Percentiles rank a stretch among this genome's conserved stretches.
Evolutionary conservation across 2,888 invertebrate species (phyloP).

Genomic region (Cremastinae sp.): DNA sequence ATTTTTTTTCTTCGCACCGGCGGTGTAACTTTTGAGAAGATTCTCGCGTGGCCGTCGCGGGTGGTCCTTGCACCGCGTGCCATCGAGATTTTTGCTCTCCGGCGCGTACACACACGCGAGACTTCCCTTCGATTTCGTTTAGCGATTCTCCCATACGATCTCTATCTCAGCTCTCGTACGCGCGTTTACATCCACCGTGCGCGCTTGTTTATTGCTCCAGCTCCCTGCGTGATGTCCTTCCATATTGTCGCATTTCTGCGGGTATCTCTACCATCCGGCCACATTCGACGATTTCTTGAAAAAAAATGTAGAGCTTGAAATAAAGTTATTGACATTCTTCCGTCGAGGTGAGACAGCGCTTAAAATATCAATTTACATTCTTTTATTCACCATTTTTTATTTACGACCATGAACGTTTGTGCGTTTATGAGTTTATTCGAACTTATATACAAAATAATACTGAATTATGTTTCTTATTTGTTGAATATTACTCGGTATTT

Average conservation of each 20-base stretch:
- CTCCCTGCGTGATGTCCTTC: slow-evolving; percentile 15
- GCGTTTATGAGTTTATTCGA: no score
- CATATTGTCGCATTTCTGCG: slow-evolving; percentile 15
- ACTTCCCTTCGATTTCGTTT: slow-evolving; percentile 56
- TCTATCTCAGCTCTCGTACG: slow-evolving; percentile 16
- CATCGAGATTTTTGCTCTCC: slow-evolving; percentile 48
- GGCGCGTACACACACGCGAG: slow-evolving; percentile 47
- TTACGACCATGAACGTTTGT: no score
- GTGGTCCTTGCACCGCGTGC: slow-evolving; percentile 59
- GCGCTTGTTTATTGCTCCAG: slow-evolving; percentile 31
- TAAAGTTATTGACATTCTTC: neutral
- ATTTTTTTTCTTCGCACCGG: neutral
- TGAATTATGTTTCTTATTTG: no score
- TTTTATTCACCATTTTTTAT: no score
- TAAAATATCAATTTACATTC: neutral
- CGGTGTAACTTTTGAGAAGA: slow-evolving; percentile 32
- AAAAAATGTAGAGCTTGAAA: no score
- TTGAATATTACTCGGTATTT: no score
- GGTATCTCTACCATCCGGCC: slow-evolving; percentile 2
- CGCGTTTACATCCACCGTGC: slow-evolving; percentile 5
- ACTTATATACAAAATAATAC: no score
- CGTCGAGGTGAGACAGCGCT: neutral
- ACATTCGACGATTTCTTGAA: neutral
- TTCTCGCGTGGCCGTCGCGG: slow-evolving; percentile 61
- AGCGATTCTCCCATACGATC: slow-evolving; percentile 42